Percentiles rank a stretch among this genome's conserved stretches.
phyloP scores from a whole-genome alignment of 2,797 vertebrate species.

The Sciurus carolinensis region DNA sequence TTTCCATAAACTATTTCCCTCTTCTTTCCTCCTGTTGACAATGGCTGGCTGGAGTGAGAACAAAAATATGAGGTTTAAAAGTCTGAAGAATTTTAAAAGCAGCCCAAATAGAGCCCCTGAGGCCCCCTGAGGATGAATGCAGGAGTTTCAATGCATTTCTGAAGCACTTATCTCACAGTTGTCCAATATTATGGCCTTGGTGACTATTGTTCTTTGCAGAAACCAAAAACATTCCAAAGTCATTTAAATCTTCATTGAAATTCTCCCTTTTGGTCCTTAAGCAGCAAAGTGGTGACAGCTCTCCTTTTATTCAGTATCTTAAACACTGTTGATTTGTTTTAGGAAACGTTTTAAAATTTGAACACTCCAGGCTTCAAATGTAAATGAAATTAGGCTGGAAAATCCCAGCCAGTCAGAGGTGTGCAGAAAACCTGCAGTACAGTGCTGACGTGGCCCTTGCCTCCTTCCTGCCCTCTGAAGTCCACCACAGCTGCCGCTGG shows the following conservation, averaged over 20 bases:
- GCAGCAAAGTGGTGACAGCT: background rate
- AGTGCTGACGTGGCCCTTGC: rapidly evolving
- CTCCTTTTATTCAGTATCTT: background rate
- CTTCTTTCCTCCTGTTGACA: background rate
- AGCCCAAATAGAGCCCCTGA: background rate
- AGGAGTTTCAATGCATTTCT: background rate
- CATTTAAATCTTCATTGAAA: background rate
- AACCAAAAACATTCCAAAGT: background rate
- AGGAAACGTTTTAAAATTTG: background rate
- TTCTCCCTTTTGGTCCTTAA: background rate
- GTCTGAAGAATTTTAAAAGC: background rate
- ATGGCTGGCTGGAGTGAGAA: background rate
- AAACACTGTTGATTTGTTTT: background rate
- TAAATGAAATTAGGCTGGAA: constrained; percentile 13
- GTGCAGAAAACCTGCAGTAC: background rate
- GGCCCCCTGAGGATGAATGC: background rate
- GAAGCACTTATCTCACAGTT: background rate
- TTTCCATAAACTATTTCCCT: background rate
- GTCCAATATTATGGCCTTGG: background rate
- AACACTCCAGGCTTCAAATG: background rate
- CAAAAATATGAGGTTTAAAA: background rate
- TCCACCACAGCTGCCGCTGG: rapidly evolving
- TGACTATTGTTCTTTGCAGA: background rate
- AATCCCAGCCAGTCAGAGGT: background rate
- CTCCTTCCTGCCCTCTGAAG: background rate